Percentiles rank a stretch among this genome's conserved stretches.
These are phyloP conservation scores for Chironomus tentans DNA, from an alignment of 2,888 invertebrate genomes.

Conservation along the genomic window DNA sequence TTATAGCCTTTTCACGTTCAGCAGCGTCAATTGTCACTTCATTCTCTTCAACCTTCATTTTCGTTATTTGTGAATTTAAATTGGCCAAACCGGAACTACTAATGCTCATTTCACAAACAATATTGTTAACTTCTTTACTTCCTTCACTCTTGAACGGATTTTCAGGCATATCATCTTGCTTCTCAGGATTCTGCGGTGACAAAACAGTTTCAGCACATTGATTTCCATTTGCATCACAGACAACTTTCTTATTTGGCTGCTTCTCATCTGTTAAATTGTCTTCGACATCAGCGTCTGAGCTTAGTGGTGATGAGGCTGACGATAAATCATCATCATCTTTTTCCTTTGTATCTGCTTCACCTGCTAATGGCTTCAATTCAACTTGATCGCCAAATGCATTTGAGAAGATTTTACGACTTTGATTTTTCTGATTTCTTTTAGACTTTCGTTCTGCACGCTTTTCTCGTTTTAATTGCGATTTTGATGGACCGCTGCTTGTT, in stretches of 20 bases:
- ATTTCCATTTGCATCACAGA: slow-evolving; percentile 39
- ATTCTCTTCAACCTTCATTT: slow-evolving; percentile 1
- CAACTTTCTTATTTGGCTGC: slow-evolving; percentile 29
- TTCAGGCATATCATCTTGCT: slow-evolving; percentile 49
- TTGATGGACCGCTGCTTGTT: slow-evolving; percentile 39
- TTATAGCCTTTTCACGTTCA: slow-evolving; percentile 7
- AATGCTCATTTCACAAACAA: slow-evolving; percentile 36
- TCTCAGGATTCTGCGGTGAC: slow-evolving; percentile 40
- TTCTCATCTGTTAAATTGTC: slow-evolving; percentile 59
- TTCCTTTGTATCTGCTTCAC: slow-evolving; percentile 32
- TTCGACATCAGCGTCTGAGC: slow-evolving; percentile 72
- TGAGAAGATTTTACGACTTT: slow-evolving; percentile 32
- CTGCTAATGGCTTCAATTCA: neutral
- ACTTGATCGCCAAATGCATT: slow-evolving; percentile 28
- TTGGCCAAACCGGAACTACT: slow-evolving; percentile 30
- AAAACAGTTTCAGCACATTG: slow-evolving; percentile 30
- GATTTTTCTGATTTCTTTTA: slow-evolving; percentile 37
- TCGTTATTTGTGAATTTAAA: neutral
- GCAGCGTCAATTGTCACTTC: neutral
- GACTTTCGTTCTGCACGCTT: slow-evolving; percentile 46
- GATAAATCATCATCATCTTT: slow-evolving; percentile 27
- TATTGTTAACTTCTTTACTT: slow-evolving; percentile 31
- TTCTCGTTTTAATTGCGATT: slow-evolving; percentile 51
- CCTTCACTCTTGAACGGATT: slow-evolving; percentile 48
- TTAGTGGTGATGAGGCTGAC: slow-evolving; percentile 46